Evolutionary conservation across 2,113 vertebrate species (phyloP), one percentile per base, ranked within the genome.

Genomic region (Gambusia holbrooki): DNA sequence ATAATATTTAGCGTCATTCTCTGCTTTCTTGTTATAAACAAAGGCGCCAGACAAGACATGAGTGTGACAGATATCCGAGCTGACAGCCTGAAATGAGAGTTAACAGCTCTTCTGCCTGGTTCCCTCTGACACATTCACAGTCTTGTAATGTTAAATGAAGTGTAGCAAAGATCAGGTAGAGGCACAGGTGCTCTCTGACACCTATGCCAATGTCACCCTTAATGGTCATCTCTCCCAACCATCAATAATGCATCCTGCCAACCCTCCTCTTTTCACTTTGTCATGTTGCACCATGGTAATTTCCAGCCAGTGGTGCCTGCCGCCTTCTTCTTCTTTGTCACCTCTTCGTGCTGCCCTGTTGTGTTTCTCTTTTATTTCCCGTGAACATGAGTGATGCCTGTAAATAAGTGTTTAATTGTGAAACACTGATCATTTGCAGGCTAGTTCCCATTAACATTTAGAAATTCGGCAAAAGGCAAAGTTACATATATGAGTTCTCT

Each of bases 11-110:
- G 66, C 66, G 32, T 69, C 66, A 82, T 66, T 25, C 64, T 11
- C 66, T 69, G 72, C 74, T 75, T 66, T 30, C 66, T 65, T 69
- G 64, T 67, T 76, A 74, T 60, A 69, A 15, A 61, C 40, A 42
- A 42, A 42, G 65, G 65, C 77, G 40, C 81, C 79, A 81, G 84
- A 69, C 35, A 75, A 89, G 87, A 83, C 79, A 45, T 42, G 40
- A 15, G 4, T 42, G 40, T 70, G 89, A 91, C 84, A 81, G 71
- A 81, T 82, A 90, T 90, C 83, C 73, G 74, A 84, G 72, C 70
- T 91, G 90, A 92, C 89, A 91, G 85, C 73, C 85, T 86, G 79
- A 87, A 89, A 91, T 88, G 90, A 87, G 85, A 84, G 86, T 88
- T 92, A 92, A 87, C 81, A 77, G 69, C 77, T 87, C 83, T 77